These are phyloP conservation scores for Isurus oxyrinchus DNA, from an alignment of 2,113 vertebrate species.

Conservation along the genomic window DNA sequence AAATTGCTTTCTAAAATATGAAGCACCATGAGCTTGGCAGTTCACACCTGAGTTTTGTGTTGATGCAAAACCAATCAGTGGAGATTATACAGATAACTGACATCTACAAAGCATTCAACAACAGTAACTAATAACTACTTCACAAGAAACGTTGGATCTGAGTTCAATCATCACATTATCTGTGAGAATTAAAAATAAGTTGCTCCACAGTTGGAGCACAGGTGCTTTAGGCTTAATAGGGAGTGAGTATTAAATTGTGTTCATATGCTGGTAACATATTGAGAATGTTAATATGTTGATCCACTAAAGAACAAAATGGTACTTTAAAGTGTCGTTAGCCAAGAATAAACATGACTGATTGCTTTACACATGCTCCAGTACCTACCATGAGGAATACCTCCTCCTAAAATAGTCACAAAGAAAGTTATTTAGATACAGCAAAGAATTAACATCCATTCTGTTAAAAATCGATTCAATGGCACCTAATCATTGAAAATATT, in stretches of 20 bases:
- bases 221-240: background rate
- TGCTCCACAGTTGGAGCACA: background rate
- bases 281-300: background rate
- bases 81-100: background rate
- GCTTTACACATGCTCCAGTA: slow-evolving; percentile 28
- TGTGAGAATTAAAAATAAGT: background rate
- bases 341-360: background rate
- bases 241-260: slow-evolving; percentile 12
- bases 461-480: background rate
- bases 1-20: background rate
- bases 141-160: background rate
- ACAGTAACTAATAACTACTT: background rate
- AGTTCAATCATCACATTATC: background rate
- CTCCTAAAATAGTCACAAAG: slow-evolving; percentile 47
- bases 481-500: background rate
- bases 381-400: slow-evolving; percentile 54
- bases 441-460: background rate
- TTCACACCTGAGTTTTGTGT: background rate
- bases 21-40: background rate
- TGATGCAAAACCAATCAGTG: background rate
- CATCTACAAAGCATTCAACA: background rate
- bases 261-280: background rate
- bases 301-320: background rate
- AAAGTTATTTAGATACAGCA: background rate
- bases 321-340: background rate